Conservation (phyloP, 1,140 invertebrate species). For the Lordiphosa stackelbergi region DNA sequence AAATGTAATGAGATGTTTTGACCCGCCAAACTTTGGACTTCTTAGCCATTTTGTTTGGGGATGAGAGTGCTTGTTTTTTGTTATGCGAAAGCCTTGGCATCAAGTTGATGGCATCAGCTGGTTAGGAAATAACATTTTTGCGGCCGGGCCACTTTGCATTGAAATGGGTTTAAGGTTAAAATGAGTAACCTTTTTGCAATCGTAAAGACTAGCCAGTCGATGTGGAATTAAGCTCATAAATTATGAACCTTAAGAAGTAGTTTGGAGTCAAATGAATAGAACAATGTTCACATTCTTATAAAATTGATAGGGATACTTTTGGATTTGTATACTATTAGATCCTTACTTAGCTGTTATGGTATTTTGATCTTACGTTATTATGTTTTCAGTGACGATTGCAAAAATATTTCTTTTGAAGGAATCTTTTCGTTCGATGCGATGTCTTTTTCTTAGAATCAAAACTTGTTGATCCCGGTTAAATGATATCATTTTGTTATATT, state of each 20-base stretch:
- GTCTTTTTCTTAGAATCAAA: no score
- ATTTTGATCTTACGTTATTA: no score
- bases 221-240: no score
- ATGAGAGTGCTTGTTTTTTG: conserved; percentile 38
- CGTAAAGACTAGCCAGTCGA: conserved; percentile 29
- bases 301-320: no score
- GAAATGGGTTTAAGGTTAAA: conserved; percentile 31
- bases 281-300: no score
- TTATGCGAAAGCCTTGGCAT: conserved; percentile 32
- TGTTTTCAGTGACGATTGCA: no score
- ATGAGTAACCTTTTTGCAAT: not conserved
- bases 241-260: not conserved
- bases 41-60: conserved; percentile 18
- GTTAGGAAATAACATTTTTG: conserved; percentile 40
- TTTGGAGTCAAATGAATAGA: conserved; percentile 11
- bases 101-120: conserved; percentile 46
- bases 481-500: no score
- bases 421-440: no score
- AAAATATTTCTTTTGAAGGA: no score
- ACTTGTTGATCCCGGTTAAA: no score
- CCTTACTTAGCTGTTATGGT: no score
- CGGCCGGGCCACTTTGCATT: not conserved
- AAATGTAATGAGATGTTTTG: conserved; percentile 67
- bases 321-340: no score
- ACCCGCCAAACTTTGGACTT: conserved; percentile 55